A percentile compares a stretch with the other conserved stretches of the same genome.
These are phyloP conservation scores for Machimus rusticus DNA, from an alignment of 2,888 invertebrate species.

Conservation along the genomic window DNA sequence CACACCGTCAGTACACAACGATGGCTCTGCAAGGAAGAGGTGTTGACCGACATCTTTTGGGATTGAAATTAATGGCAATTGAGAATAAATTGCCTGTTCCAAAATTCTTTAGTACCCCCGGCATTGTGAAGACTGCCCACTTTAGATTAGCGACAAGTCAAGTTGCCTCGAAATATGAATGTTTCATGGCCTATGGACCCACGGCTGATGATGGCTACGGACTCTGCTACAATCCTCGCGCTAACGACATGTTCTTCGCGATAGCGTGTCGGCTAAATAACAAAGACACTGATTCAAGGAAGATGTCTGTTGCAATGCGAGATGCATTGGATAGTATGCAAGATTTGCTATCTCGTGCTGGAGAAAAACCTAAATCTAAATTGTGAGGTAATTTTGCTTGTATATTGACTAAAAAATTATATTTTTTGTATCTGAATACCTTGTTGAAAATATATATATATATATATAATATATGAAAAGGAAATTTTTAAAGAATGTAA, in stretches of 20 bases:
- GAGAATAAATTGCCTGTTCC: conserved; percentile 80
- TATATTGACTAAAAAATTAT: neutral
- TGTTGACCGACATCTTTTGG: conserved; percentile 92
- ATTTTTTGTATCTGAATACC: neutral
- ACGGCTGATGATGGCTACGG: conserved; percentile 87
- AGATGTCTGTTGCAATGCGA: conserved; percentile 62
- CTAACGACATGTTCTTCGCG: conserved; percentile 76
- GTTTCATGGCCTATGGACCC: conserved; percentile 92
- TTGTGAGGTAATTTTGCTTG: conserved; percentile 59
- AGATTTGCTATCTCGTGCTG: conserved; percentile 64
- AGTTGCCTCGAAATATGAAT: conserved; percentile 83
- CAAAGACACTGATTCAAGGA: conserved; percentile 68
- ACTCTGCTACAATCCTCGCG: conserved; percentile 92
- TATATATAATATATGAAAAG: neutral
- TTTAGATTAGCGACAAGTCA: conserved; percentile 88
- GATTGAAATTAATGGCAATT: conserved; percentile 82
- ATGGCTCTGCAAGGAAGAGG: conserved; percentile 71
- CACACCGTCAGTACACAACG: conserved; percentile 82
- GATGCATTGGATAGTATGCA: conserved; percentile 75
- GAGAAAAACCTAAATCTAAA: conserved; percentile 64
- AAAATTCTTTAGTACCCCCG: conserved; percentile 74
- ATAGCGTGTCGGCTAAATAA: conserved; percentile 73
- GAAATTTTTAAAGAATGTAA: neutral
- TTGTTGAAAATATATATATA: neutral
- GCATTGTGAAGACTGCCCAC: conserved; percentile 75